Evolutionary conservation across 30 jellyfish, hydroid and myxozoan species (phyloP), one percentile per base, ranked within the genome.

Genomic region (Hydractinia symbiolongicarpus): DNA sequence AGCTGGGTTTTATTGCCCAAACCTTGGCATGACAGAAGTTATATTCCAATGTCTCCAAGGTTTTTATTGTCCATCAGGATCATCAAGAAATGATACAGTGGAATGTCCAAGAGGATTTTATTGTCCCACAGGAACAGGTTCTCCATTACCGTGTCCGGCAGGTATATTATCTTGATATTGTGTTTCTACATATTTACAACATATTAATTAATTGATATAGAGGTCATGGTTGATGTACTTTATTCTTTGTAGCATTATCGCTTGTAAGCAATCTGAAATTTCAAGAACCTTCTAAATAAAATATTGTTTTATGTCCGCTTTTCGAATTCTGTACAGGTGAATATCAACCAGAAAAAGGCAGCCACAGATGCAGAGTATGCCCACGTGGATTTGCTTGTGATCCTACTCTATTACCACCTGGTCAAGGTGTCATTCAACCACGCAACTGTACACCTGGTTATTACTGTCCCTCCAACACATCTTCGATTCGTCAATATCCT

Each of bases 91-190:
- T 52, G 89, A 88, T 86, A 77, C 95, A 19, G 80, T 62, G n/a
- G 95, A 87, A 76, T 93, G 98, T 86, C 96, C 96, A 6, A 86
- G 84, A 58, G 98, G 98, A 4, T 93, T 79, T 19, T 93, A 72
- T 82, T 93, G 98, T 77, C 96, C 90, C 8, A 87, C 96, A 53
- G 96, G 96, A 15, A 78, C 85, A 64, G 96, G 95, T 55, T 56
- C 87, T 4, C 96, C 98, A 0, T 60, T 52, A 4, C 90, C 94
- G 7, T 93, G 98, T 61, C 96, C 96, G 15, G 88, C 96, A 79
- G 98, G 98, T 93, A 68, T 54, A 83, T 54, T 51, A n/a, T 4
- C 40, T 64, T 16, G 3, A 1, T 30, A 30, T 30, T 30, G 44
- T 30, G 44, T 30, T 30, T 30, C 44, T 30, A 30, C 44, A 30